phyloP scores from a whole-genome alignment of 1,140 invertebrate genomes.

The Rhyacophila brunnea region DNA sequence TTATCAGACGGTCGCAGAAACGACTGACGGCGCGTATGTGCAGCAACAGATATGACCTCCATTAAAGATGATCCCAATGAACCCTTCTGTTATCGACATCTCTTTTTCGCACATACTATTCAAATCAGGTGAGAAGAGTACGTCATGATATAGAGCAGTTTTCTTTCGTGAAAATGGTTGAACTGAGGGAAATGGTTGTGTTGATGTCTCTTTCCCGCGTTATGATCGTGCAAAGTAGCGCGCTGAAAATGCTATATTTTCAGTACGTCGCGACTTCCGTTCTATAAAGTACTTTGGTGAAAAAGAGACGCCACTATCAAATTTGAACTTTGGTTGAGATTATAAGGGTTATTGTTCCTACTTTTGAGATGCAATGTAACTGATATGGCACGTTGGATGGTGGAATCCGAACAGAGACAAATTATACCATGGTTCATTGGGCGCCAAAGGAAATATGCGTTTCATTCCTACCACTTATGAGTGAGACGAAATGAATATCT shows the following conservation, averaged over 20 bases:
- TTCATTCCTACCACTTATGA: too few relatives aligned
- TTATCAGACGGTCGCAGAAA: slow-evolving; percentile 10
- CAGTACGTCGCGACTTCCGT: not conserved
- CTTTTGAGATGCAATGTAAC: slow-evolving; percentile 12
- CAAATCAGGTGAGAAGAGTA: not conserved
- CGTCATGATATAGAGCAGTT: not conserved
- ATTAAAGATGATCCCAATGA: slow-evolving; percentile 1
- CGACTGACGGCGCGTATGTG: slow-evolving; percentile 23
- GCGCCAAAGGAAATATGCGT: too few relatives aligned
- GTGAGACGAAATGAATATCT: too few relatives aligned
- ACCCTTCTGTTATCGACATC: not conserved
- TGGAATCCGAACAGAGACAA: too few relatives aligned
- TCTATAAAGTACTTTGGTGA: not conserved
- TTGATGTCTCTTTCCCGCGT: slow-evolving; percentile 6
- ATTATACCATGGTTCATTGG: too few relatives aligned
- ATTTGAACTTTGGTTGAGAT: slow-evolving; percentile 1
- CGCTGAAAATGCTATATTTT: slow-evolving; percentile 7
- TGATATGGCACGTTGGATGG: slow-evolving; percentile 12
- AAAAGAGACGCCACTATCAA: not conserved
- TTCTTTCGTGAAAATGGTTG: not conserved
- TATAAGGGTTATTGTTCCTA: slow-evolving; percentile 7
- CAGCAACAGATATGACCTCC: slow-evolving; percentile 25
- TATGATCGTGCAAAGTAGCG: not conserved
- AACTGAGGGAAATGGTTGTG: slow-evolving; percentile 9
- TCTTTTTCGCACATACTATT: not conserved